Evolutionary conservation across 2,797 vertebrate genomes (phyloP), one percentile per base, ranked within the genome.

Genomic region (Crypturellus tataupa): DNA sequence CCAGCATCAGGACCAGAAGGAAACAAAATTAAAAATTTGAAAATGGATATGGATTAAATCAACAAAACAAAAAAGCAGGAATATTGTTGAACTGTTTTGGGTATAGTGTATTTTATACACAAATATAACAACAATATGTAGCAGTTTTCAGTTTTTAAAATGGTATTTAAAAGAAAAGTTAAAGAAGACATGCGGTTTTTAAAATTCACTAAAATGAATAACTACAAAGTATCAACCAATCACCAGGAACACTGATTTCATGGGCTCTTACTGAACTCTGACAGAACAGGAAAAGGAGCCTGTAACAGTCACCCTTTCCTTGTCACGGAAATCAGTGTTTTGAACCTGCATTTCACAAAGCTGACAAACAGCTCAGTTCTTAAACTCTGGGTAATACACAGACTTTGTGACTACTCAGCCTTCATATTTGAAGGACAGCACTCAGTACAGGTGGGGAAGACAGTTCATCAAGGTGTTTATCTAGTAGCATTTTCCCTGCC

Each of bases 11-110:
- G 97, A 97, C 97, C 95, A 97, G 91, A 97, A 97, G 94, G 90
- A 92, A 93, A 92, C 71, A 96, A 97, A 97, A 97, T 55, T 46
- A 95, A 98, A 95, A 96, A 85, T 80, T 76, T 92, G 94, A 96
- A 96, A 97, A 98, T 98, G 98, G 95, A 86, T 91, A 97, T 97
- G 98, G 95, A 93, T 94, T 97, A 96, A 96, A 97, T 82, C 62
- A 97, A 96, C 51, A 88, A 80, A 97, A 92, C 62, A 96, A 97
- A 95, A 94, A 97, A 97, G 96, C 91, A 97, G 95, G 91, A 96
- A 97, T 97, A 91, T 83, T 96, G 79, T 97, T 97, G 95, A 97
- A 90, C 76, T 85, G 62, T 40, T 94, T 93, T 70, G 85, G 79
- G 90, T 95, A 94, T 93, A 94, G 21, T 60, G 49, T 7, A 31